Conservation (phyloP, 2,888 invertebrate genomes). For the Gymnoscelis rufifasciata region DNA sequence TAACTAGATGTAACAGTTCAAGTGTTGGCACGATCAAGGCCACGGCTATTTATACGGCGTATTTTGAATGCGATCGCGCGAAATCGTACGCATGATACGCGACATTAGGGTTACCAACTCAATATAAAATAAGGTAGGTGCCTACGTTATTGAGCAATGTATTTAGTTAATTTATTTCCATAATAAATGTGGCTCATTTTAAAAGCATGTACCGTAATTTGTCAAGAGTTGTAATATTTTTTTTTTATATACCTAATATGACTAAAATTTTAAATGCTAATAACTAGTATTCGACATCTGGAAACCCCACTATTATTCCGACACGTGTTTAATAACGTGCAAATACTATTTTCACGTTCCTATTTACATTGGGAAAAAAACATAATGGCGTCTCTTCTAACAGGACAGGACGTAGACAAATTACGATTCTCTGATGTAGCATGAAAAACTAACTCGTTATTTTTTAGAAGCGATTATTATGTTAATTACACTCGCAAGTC, state of each 20-base stretch:
- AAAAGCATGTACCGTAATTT: too few species aligned
- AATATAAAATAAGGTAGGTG: neutral
- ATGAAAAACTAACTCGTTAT: too few species aligned
- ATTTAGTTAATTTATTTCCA: too few species aligned
- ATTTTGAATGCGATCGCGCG: slow-evolving; percentile 3
- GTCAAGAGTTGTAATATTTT: too few species aligned
- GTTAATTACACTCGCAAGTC: too few species aligned
- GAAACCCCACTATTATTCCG: too few species aligned
- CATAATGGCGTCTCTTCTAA: neutral
- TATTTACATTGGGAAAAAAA: slow-evolving; percentile 13
- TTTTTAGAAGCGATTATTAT: too few species aligned
- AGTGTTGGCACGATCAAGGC: slow-evolving; percentile 19
- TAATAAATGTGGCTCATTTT: too few species aligned
- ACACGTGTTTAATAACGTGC: slow-evolving; percentile 3
- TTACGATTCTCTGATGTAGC: neutral
- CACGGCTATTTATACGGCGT: slow-evolving; percentile 11
- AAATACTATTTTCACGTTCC: slow-evolving; percentile 2
- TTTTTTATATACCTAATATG: too few species aligned
- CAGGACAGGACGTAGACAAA: slow-evolving; percentile 3
- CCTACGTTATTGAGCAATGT: too few species aligned
- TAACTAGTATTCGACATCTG: too few species aligned
- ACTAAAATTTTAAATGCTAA: too few species aligned
- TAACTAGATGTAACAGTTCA: slow-evolving; percentile 19
- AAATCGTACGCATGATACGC: neutral
- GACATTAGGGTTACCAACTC: slow-evolving; percentile 4